These are phyloP conservation scores for Mylabris phalerata DNA, from an alignment of 1,140 invertebrate genomes.

Conservation along the genomic window DNA sequence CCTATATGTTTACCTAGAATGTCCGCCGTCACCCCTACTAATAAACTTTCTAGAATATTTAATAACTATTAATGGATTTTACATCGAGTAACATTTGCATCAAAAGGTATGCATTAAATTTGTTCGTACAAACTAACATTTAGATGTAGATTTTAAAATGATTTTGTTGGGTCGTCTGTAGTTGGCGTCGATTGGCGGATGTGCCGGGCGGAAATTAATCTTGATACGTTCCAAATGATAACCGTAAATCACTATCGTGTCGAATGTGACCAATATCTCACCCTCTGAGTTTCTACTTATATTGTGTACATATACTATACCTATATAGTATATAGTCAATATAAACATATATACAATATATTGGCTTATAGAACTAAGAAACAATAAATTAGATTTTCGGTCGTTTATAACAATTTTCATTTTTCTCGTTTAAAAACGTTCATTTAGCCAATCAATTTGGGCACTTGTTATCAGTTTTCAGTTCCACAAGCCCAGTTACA, in stretches of 20 bases:
- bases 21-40: slow-evolving; percentile 19
- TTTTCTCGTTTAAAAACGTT: slow-evolving; percentile 18
- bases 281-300: neutral
- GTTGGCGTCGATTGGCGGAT: slow-evolving; percentile 11
- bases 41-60: slow-evolving; percentile 34
- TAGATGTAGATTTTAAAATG: slow-evolving; percentile 16
- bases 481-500: slow-evolving; percentile 31
- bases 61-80: slow-evolving; percentile 33
- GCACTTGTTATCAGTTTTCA: slow-evolving; percentile 25
- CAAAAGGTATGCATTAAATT: slow-evolving; percentile 22
- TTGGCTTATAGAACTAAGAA: neutral
- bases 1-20: slow-evolving; percentile 1
- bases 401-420: slow-evolving; percentile 29
- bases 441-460: slow-evolving; percentile 25
- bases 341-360: too few species aligned
- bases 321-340: too few species aligned
- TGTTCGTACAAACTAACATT: slow-evolving; percentile 16
- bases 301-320: too few species aligned
- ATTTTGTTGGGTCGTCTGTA: slow-evolving; percentile 14
- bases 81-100: slow-evolving; percentile 18
- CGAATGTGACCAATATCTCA: slow-evolving; percentile 18
- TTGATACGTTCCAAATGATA: slow-evolving; percentile 17
- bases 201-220: slow-evolving; percentile 16
- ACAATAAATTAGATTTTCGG: slow-evolving; percentile 13
- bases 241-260: slow-evolving; percentile 17